Percentiles rank a stretch among this genome's conserved stretches.
These are phyloP conservation scores for Hippocampus abdominalis DNA, from an alignment of 2,113 vertebrate species.

Conservation along the genomic window DNA sequence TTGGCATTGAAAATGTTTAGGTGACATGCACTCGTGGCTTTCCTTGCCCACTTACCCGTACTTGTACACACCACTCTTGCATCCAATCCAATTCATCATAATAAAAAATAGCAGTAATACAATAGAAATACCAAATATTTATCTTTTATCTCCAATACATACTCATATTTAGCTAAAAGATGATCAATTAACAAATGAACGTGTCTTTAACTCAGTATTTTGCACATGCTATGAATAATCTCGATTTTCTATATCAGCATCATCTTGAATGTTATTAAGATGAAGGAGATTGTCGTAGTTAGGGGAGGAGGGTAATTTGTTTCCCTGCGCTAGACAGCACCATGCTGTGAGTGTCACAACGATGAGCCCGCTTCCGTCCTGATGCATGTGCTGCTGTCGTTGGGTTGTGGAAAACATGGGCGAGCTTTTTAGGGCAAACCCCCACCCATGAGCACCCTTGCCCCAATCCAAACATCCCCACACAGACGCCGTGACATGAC, in stretches of 20 bases:
- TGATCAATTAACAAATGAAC: background rate
- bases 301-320: background rate
- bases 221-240: too few species aligned
- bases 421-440: constrained; percentile 22
- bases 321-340: constrained; percentile 44
- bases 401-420: constrained; percentile 32
- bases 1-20: too few species aligned
- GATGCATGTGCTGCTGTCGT: constrained; percentile 58
- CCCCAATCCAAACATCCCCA: constrained; percentile 10
- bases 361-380: constrained; percentile 56
- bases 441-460: constrained; percentile 1
- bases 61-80: background rate
- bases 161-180: background rate
- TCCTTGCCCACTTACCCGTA: background rate
- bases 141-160: too few species aligned
- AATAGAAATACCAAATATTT: too few species aligned
- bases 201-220: background rate
- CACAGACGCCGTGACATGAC: constrained; percentile 14
- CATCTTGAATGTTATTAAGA: constrained; percentile 17
- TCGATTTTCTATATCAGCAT: constrained; percentile 1
- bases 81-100: background rate
- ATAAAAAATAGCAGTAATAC: too few species aligned
- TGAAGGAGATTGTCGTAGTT: constrained; percentile 14
- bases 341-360: constrained; percentile 67
- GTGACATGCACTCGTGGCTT: too few species aligned